These are phyloP conservation scores for Eristalis tenax DNA, from an alignment of 2,888 invertebrate genomes.

Conservation along the genomic window DNA sequence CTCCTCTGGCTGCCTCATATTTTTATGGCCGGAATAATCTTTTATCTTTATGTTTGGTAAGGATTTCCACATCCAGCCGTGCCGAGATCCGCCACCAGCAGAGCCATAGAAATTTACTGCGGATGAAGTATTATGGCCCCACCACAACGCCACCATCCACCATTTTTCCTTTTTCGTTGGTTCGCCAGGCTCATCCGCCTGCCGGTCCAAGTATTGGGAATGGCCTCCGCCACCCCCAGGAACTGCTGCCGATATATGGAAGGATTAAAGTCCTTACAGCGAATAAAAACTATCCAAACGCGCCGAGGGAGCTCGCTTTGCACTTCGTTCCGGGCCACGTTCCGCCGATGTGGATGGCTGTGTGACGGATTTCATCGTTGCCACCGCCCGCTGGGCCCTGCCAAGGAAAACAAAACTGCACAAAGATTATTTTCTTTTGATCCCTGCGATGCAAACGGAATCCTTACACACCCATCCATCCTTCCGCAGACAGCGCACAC, in stretches of 20 bases:
- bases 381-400: constrained; percentile 61
- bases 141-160: constrained; percentile 7
- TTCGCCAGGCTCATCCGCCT: constrained; percentile 23
- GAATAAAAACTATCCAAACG: constrained; percentile 62
- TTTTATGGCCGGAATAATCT: constrained; percentile 69
- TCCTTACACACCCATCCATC: constrained; percentile 50
- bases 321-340: constrained; percentile 9
- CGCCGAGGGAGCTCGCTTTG: constrained; percentile 32
- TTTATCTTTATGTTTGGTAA: constrained; percentile 70
- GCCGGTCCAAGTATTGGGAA: constrained; percentile 14
- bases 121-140: constrained; percentile 59
- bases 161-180: neutral
- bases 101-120: constrained; percentile 70
- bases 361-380: constrained; percentile 60
- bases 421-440: constrained; percentile 70
- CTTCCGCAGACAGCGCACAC: neutral
- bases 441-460: constrained; percentile 60
- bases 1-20: constrained; percentile 55
- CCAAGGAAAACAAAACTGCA: constrained; percentile 55
- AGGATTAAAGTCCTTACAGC: constrained; percentile 61
- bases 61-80: constrained; percentile 64
- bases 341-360: constrained; percentile 27
- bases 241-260: constrained; percentile 23
- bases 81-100: constrained; percentile 58
- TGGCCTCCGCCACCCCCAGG: neutral